Base-by-base conservation (phyloP, 2,113 vertebrate species). In the Panthera uncia region DNA sequence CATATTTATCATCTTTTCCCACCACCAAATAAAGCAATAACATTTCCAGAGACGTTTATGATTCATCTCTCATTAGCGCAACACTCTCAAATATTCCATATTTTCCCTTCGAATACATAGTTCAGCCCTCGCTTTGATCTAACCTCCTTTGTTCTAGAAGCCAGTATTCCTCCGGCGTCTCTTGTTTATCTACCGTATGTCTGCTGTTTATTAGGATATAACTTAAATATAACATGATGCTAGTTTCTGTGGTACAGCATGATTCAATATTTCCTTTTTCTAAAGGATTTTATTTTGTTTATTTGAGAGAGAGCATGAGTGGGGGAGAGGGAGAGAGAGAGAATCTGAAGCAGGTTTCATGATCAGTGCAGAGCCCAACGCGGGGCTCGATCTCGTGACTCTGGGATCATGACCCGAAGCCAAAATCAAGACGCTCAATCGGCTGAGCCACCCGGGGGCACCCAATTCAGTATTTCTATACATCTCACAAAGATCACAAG, bases 11-110 rank as follows among this genome's bases (percentile, higher is more conserved):
- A 80, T 94, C 31, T 78, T 96, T 81, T 65, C 5, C 45, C 36
- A 91, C 50, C 21, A 95, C 55, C 36, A 95, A 93, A 93, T 89
- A 95, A 91, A 95, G 80, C 94, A 91, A 36, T 95, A 91, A 91
- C 33, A 97, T 97, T 91, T 95, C 50, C 69, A 96, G 1, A 92
- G 93, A 86, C 5, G 73, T 45, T 94, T 92, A 48, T 29, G 23
- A 83, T 92, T 69, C 8, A 14, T 95, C 91, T 92, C 61, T 95
- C 95, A 90, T 73, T 93, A 92, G 55, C 45, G 79, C 45, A 82
- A 36, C 78, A 50, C 12, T 74, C 27, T 97, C 31, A 86, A 55
- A 33, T 50, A 86, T 89, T 94, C 29, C 55, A 33, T 50, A 55
- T 33, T 86, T 66, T 85, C 2, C 19, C 23, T 84, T 52, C 12